These are phyloP conservation scores for Scomber colias DNA, from an alignment of 2,113 vertebrate genomes.

Conservation along the genomic window DNA sequence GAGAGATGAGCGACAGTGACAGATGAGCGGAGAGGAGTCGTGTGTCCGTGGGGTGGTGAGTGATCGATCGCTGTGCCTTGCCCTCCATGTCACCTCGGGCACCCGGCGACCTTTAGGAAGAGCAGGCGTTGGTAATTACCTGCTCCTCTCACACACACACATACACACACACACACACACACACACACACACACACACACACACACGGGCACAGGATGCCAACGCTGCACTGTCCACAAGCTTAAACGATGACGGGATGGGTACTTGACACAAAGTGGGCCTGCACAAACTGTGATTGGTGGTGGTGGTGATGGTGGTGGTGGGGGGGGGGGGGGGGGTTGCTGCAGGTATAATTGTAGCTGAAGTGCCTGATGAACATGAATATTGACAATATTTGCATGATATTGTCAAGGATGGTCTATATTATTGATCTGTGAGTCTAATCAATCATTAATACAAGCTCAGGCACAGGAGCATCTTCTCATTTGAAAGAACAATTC, in stretches of 20 bases:
- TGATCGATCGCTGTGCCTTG: constrained; percentile 79
- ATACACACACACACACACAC: constrained; percentile 33
- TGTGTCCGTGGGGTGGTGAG: constrained; percentile 62
- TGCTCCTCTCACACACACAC: constrained; percentile 22
- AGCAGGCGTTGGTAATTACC: constrained; percentile 75
- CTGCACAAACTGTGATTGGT: constrained; percentile 39
- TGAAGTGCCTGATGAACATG: constrained; percentile 41
- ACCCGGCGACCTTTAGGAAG: constrained; percentile 80
- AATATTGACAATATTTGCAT: constrained; percentile 31
- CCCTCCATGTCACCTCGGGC: constrained; percentile 76
- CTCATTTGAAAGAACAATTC: neutral
- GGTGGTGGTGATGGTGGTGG: no score
- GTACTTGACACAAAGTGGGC: constrained; percentile 55
- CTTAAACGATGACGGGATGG: constrained; percentile 61
- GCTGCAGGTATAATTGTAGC: neutral
- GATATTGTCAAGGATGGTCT: constrained; percentile 18
- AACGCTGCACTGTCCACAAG: constrained; percentile 58
- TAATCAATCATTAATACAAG: constrained; percentile 41
- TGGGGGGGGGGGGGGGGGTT: neutral
- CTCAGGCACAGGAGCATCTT: constrained; percentile 15
- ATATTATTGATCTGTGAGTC: constrained; percentile 50
- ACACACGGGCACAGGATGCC: constrained; percentile 39
- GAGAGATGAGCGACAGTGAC: constrained; percentile 74
- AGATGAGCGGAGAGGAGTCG: constrained; percentile 67
- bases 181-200: constrained; percentile 34